These are phyloP conservation scores for Campoplex nolae DNA, from an alignment of 2,888 invertebrate species.

Conservation along the genomic window DNA sequence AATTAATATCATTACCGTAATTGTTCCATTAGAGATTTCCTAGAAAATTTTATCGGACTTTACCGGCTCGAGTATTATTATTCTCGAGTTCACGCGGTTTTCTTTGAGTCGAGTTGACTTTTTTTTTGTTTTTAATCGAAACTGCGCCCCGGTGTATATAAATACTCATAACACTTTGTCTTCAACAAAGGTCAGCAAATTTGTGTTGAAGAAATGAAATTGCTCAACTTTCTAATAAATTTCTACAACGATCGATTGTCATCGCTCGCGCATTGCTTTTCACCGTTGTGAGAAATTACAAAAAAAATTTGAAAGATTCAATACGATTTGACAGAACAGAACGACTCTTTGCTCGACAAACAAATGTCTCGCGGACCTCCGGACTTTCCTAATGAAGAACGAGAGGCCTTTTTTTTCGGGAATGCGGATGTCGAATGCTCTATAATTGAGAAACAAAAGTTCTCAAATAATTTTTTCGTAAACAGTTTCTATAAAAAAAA, in stretches of 20 bases:
- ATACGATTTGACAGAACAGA: not conserved
- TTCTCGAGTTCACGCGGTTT: not conserved
- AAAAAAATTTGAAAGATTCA: not conserved
- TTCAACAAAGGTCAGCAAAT: not conserved
- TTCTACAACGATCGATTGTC: not conserved
- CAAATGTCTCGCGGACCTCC: too few species aligned
- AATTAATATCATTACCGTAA: constrained; percentile 54
- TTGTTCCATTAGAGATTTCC: constrained; percentile 25
- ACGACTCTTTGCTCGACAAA: not conserved
- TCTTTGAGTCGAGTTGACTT: not conserved
- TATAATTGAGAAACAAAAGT: not conserved
- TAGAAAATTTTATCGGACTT: constrained; percentile 60
- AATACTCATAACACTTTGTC: not conserved
- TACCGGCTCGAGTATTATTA: not conserved
- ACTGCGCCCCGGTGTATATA: too few species aligned
- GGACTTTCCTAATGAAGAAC: not conserved
- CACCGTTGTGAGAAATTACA: not conserved
- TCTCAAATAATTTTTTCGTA: not conserved
- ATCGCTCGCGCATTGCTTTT: not conserved
- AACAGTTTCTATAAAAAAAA: not conserved
- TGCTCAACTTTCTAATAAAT: not conserved
- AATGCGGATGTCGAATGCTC: not conserved
- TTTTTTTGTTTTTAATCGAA: not conserved
- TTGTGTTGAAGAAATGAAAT: not conserved
- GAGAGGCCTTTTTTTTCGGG: not conserved